A percentile compares a stretch with the other conserved stretches of the same genome.
Conservation (phyloP, 2,797 vertebrate species). For the Lepus townsendii region DNA sequence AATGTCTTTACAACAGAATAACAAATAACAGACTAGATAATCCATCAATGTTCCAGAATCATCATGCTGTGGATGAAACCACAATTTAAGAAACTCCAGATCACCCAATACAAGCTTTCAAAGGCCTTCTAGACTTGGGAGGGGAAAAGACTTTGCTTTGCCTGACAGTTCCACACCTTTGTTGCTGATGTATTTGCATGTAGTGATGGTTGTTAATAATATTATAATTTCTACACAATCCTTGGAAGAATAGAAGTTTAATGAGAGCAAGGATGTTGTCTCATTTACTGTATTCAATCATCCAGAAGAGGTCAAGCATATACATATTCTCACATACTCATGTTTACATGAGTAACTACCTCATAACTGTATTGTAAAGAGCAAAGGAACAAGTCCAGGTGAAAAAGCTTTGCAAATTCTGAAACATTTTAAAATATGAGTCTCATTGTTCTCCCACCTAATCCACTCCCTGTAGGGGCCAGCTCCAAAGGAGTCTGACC, state of each 20-base stretch:
- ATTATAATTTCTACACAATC: not conserved
- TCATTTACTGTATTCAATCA: not conserved
- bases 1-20: not conserved
- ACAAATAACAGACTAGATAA: not conserved
- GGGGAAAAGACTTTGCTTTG: not conserved
- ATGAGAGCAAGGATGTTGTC: not conserved
- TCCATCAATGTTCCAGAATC: not conserved
- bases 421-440: not conserved
- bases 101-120: not conserved
- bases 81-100: not conserved
- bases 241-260: not conserved
- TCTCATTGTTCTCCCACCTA: not conserved
- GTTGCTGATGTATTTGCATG: not conserved
- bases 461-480: not conserved
- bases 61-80: not conserved
- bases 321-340: not conserved
- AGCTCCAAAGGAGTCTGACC: not conserved
- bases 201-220: not conserved
- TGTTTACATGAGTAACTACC: not conserved
- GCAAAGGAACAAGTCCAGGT: not conserved
- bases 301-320: not conserved
- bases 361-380: not conserved
- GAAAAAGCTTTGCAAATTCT: conserved; percentile 1
- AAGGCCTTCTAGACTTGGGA: not conserved
- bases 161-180: not conserved